Base-by-base conservation (phyloP, 1,140 invertebrate species). In the Drosophila lacteicornis region DNA sequence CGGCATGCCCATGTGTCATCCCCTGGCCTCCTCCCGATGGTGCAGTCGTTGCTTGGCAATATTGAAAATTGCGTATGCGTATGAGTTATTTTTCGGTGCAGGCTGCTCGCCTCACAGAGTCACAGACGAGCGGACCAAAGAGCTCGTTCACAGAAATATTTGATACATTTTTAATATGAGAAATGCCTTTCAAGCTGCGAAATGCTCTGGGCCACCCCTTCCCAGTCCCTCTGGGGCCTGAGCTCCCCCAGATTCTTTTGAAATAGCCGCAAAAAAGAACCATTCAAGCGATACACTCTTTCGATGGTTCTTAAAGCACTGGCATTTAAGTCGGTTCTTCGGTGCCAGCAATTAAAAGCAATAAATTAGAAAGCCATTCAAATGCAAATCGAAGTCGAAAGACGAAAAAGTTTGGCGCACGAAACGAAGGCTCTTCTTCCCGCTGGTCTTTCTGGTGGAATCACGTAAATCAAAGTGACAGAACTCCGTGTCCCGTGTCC, bases 141-240 rank as follows among this genome's bases (percentile, higher is more conserved):
- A 77, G 56, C 55, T 76, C 61, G 19, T 43, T 49, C 63, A 86
- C 38, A 87, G 75, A 87, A 87, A 88, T 88, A 87, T 87, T 87
- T 88, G 84, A 87, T 87, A 87, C 73, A 83, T 87, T 87, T 87
- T 87, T 87, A 87, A 88, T 87, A 87, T 87, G 84, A 78, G 67
- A 87, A 87, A 87, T 87, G 84, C 84, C 84, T 87, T 87, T 87
- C 79, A 88, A 83, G 77, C 56, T 78, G 76, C 68, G 73, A 87
- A 77, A 80, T 83, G 62, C 76, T 83, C 70, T 79, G 47, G 42
- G 45, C 51, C 43, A 42, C 40, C 40, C 40, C 40, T n/a, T 2
- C 15, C 51, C 17, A 2, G 27, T 33, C 27, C 27, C 50, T n/a
- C 17, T 55, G 22, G 49, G 13, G 25, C 36, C 33, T 33, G 22